These are phyloP conservation scores for Tetropium fuscum DNA, from an alignment of 2,888 invertebrate species.

Conservation along the genomic window DNA sequence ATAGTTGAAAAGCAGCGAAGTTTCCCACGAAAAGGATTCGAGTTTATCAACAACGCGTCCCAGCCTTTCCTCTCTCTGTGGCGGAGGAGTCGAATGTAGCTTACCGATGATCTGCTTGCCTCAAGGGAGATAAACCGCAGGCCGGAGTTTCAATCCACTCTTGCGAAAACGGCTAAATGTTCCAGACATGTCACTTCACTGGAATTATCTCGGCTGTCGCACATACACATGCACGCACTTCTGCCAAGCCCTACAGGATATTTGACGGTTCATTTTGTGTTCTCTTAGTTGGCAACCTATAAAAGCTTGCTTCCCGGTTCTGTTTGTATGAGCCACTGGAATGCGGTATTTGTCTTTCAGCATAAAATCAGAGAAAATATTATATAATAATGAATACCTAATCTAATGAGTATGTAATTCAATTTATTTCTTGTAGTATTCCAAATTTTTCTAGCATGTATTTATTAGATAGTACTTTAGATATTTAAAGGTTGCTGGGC, in stretches of 20 bases:
- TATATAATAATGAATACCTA: too few relatives aligned
- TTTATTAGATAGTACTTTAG: too few relatives aligned
- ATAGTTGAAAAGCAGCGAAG: neutral
- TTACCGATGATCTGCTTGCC: slow-evolving; percentile 46
- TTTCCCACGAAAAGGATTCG: slow-evolving; percentile 3
- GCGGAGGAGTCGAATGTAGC: slow-evolving; percentile 31
- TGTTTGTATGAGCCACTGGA: too few relatives aligned
- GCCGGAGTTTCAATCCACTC: slow-evolving; percentile 37
- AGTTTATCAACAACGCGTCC: slow-evolving; percentile 1
- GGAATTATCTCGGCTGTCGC: slow-evolving; percentile 15
- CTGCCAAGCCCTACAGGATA: neutral
- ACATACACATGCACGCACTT: slow-evolving; percentile 20
- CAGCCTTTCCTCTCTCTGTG: neutral
- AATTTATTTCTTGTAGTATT: too few relatives aligned
- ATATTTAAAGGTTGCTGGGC: too few relatives aligned
- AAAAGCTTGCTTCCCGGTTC: too few relatives aligned
- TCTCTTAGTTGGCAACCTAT: neutral
- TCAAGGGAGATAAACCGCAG: slow-evolving; percentile 48
- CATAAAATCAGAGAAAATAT: too few relatives aligned
- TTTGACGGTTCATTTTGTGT: slow-evolving; percentile 15
- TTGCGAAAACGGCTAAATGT: slow-evolving; percentile 27
- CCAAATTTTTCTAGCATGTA: too few relatives aligned
- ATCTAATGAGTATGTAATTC: too few relatives aligned
- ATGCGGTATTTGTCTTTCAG: too few relatives aligned
- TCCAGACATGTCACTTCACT: slow-evolving; percentile 26